Base-by-base conservation (phyloP, 2,797 vertebrate species). In the Falco rusticolus region DNA sequence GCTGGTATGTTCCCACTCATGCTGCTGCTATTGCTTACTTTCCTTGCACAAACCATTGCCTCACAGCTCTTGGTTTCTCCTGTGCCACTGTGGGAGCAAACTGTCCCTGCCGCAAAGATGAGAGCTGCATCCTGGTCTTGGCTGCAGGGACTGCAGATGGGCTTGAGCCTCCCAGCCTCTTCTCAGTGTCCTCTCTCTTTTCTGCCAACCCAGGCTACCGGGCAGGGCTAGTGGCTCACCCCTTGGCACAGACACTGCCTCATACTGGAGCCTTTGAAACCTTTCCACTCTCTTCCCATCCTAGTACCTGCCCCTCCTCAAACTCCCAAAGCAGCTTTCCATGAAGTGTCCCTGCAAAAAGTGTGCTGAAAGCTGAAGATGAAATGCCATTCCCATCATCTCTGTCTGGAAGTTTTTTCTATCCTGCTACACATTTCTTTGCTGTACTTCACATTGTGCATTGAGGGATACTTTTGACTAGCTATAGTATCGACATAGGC, bases 41-140 rank as follows among this genome's bases (percentile, higher is more conserved):
- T 43, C 16, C 50, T 39, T 69, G 10, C 45, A 57, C 0, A 4
- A 53, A 21, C 48, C 11, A 8, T 66, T 0, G 2, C 17, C 16
- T 86, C 29, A 25, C 29, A 37, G n/a, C 54, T 71, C 28, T 33
- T 77, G 16, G 18, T 78, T 26, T 88, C 20, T 22, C 3, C 2
- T 56, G 16, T 72, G 60, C 33, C 71, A 18, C 1, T 0, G 1
- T 54, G 19, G 53, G 24, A 74, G 70, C 41, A 50, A n/a, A 31
- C 5, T 0, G 3, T 22, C 24, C 14, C 12, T 43, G 43, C 47
- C 66, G 70, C n/a, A 57, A 34, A 39, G 21, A 17, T 15, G n/a
- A 37, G 41, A 45, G 8, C 45, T 61, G 3, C 19, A 9, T 13
- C 50, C 31, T 77, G 18, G 3, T 47, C 26, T 34, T 33, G 16